Percentiles rank a stretch among this genome's conserved stretches.
These are phyloP conservation scores for Chloroceryle inda DNA, from an alignment of 2,797 vertebrate species.

Conservation along the genomic window DNA sequence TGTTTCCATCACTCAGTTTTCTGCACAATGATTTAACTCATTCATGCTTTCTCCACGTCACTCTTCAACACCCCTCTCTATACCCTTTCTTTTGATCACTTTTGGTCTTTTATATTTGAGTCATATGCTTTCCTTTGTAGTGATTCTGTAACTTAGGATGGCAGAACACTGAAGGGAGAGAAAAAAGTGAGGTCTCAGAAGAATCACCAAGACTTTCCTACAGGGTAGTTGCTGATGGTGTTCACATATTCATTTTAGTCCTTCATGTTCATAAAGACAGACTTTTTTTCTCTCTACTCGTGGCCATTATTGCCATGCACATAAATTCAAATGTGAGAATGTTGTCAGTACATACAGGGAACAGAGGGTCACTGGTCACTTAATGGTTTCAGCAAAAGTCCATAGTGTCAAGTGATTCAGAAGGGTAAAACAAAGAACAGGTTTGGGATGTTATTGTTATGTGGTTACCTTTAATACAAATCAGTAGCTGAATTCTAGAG, in stretches of 20 bases:
- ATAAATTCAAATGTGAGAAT: background rate
- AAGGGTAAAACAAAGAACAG: background rate
- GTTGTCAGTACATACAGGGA: background rate
- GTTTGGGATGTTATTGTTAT: background rate
- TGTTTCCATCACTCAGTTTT: background rate
- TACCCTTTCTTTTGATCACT: background rate
- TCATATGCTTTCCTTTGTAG: background rate
- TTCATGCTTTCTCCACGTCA: background rate
- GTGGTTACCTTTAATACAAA: background rate
- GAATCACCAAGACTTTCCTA: background rate
- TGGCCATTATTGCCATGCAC: background rate
- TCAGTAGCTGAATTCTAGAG: background rate
- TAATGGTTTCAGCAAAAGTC: conserved; percentile 16
- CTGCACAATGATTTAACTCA: background rate
- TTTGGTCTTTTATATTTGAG: background rate
- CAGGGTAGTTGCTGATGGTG: background rate
- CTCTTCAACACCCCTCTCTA: background rate
- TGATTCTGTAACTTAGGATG: background rate
- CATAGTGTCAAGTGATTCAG: background rate
- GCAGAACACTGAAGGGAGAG: background rate
- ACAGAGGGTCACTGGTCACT: background rate
- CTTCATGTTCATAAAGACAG: background rate
- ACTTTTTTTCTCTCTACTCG: background rate
- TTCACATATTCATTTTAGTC: background rate
- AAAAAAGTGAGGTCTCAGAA: background rate